Evolutionary conservation across 2,113 vertebrate genomes (phyloP).

Genomic region (Istiophorus platypterus): DNA sequence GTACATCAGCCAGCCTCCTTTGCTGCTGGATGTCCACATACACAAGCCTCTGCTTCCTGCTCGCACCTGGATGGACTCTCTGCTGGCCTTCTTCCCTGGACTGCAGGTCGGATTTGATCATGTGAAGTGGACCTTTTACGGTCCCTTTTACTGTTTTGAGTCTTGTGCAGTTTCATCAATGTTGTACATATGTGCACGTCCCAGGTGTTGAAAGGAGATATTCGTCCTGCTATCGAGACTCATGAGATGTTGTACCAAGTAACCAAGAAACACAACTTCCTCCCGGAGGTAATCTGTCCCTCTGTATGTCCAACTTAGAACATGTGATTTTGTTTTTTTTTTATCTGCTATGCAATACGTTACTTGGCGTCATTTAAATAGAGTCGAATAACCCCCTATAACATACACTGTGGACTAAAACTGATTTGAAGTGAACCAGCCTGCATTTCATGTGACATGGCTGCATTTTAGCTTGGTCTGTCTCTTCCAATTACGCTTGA

Average conservation of each 20-base stretch:
- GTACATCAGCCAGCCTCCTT: constrained; percentile 97
- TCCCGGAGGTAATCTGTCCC: constrained; percentile 91
- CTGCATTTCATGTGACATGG: not conserved
- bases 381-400: not conserved
- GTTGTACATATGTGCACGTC: not conserved
- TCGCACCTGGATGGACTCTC: constrained; percentile 98
- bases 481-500: constrained; percentile 4
- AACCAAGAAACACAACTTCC: constrained; percentile 99
- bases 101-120: constrained; percentile 88
- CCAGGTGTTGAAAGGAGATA: constrained; percentile 98
- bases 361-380: not conserved
- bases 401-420: not conserved
- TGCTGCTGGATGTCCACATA: constrained; percentile 97
- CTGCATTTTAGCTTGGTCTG: constrained; percentile 22
- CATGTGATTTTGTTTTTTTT: not conserved
- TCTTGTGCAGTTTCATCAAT: not conserved
- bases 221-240: constrained; percentile 98
- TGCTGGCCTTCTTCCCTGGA: constrained; percentile 98
- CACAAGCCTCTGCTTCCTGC: constrained; percentile 98
- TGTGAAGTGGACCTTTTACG: not conserved
- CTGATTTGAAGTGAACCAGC: constrained; percentile 9
- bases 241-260: constrained; percentile 99
- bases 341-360: not conserved
- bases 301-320: not conserved
- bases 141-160: not conserved